These are phyloP conservation scores for Cephus pulcher DNA, from an alignment of 2,888 invertebrate species.

Conservation along the genomic window DNA sequence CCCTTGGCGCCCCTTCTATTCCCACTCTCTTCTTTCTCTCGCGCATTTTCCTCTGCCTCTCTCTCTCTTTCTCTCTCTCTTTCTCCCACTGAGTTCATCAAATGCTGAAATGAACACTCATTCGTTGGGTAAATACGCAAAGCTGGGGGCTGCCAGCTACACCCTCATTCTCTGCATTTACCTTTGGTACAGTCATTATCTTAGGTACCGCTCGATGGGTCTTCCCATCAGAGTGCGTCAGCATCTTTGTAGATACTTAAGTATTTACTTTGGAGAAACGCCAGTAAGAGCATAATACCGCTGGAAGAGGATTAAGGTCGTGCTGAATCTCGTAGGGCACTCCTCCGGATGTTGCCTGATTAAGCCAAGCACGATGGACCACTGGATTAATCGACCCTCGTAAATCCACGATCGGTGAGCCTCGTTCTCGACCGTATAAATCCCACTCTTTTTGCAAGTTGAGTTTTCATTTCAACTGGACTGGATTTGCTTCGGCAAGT, in stretches of 20 bases:
- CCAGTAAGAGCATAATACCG: not conserved
- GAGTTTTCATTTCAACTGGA: not conserved
- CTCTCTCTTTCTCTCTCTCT: no score
- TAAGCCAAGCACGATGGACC: not conserved
- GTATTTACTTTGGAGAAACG: not conserved
- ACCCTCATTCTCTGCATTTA: not conserved
- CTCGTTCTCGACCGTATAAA: not conserved
- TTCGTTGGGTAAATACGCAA: not conserved
- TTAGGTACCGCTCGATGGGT: no score
- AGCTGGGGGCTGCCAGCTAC: not conserved
- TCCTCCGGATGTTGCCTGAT: not conserved
- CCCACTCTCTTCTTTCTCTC: not conserved
- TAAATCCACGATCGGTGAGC: not conserved
- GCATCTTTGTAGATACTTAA: not conserved
- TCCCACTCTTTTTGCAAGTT: not conserved
- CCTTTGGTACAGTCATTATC: no score
- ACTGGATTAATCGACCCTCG: not conserved
- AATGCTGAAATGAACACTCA: not conserved
- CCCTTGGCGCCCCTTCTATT: not conserved
- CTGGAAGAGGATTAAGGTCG: not conserved
- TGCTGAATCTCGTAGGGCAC: not conserved
- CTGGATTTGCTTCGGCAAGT: no score
- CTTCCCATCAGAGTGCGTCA: not conserved
- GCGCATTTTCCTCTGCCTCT: not conserved
- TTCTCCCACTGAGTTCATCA: not conserved